Base-by-base conservation (phyloP, 2,113 vertebrate genomes). In the Scomber scombrus region DNA sequence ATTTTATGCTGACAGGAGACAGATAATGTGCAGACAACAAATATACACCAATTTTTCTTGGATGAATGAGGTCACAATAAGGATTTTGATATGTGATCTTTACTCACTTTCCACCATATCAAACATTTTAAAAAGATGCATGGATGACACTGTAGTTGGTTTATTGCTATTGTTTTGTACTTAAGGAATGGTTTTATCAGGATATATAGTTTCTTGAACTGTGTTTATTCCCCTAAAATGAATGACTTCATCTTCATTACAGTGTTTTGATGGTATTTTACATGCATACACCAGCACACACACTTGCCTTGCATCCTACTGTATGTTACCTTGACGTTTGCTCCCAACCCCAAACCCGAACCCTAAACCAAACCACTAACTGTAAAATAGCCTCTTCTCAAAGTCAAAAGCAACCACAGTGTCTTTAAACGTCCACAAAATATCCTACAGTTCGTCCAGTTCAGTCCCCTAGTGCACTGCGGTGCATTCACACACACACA, bases 321-420 rank as follows among this genome's bases (percentile, higher is more conserved):
- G 45, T 51, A n/a, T 61, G 18, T 29, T 70, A 47, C 55, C 55
- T 55, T 21, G 1, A 56, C 31, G 47, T n/a, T 51, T 21, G 26
- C 16, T 56, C 67, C 75, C 57, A 60, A 62, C 54, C 66, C 31
- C n/a, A 63, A 83, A 78, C 14, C 40, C 21, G 9, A 79, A 71
- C 73, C 31, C 46, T 46, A 16, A 75, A 77, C 58, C 71, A 71
- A 65, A 80, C 78, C 64, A 31, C 69, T 31, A 45, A 55, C 68
- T 49, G 67, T 65, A 69, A 77, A 77, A 74, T 26, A 68, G 52
- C 54, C 61, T 71, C 70, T 12, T 43, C 51, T 57, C 50, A 58
- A 47, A 68, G 56, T 85, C 40, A 49, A 26, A 73, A 60, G 14
- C 54, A 34, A 62, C 60, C 62, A 9, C 81, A 72, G 56, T 6